Percentiles rank a stretch among this genome's conserved stretches.
Conservation (phyloP, 2,888 invertebrate species). For the Drepanosiphum platanoidis region DNA sequence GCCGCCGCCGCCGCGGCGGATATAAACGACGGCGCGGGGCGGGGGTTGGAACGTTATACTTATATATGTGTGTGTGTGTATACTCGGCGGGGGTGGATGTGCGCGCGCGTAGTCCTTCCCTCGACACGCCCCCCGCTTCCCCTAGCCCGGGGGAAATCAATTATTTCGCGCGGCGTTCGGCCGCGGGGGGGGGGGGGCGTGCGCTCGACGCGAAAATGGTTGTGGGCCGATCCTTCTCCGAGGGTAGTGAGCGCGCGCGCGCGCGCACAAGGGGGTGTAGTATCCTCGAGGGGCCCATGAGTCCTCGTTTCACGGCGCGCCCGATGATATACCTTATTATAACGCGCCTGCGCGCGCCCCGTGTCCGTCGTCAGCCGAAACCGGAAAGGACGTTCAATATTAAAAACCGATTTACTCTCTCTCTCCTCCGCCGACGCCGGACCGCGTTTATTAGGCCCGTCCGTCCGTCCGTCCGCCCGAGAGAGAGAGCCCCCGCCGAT, state of each 20-base stretch:
- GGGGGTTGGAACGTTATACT: not conserved
- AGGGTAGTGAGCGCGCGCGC: conserved; percentile 9
- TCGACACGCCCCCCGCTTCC: not conserved
- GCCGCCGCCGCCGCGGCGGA: conserved; percentile 12
- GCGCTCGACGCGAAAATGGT: conserved; percentile 14
- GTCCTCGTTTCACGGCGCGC: conserved; percentile 42
- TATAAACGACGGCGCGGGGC: conserved; percentile 26
- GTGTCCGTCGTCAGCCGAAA: conserved; percentile 49
- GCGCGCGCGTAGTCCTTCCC: not conserved
- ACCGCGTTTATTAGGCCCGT: conserved; percentile 23
- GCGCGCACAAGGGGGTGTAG: not conserved
- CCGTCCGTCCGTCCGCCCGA: conserved; percentile 5
- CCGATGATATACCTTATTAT: conserved; percentile 61
- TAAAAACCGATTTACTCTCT: conserved; percentile 59
- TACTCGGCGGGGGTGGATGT: not conserved
- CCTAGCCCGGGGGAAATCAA: conserved; percentile 33
- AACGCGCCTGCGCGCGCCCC: conserved; percentile 38
- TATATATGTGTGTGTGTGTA: not conserved
- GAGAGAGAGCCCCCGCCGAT: not conserved
- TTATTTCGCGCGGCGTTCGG: conserved; percentile 17
- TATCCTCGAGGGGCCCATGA: conserved; percentile 59
- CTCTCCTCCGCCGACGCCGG: not conserved
- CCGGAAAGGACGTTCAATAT: conserved; percentile 60
- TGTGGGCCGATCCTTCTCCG: conserved; percentile 40
- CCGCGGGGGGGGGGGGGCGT: conserved; percentile 16